Evolutionary conservation across 2,888 invertebrate species (phyloP).

Genomic region (Callimorpha dominula): DNA sequence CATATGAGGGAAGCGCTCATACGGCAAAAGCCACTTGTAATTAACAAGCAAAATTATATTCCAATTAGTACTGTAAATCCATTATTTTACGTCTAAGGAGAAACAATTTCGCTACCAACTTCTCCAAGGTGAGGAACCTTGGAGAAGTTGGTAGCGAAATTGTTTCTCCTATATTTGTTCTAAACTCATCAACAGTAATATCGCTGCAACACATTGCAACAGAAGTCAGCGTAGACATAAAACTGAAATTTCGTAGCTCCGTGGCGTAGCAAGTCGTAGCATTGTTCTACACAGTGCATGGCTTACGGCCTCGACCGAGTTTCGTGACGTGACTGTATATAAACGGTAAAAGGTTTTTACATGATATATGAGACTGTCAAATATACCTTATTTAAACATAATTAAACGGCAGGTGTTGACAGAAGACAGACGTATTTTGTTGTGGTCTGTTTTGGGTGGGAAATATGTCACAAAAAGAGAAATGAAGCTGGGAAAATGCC

Average conservation of each 20-base stretch:
- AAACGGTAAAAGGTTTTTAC: constrained; percentile 52
- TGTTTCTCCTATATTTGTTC: constrained; percentile 9
- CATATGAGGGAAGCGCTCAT: constrained; percentile 17
- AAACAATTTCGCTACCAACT: not conserved
- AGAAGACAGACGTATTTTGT: constrained; percentile 26
- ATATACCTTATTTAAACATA: constrained; percentile 39
- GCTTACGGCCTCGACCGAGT: constrained; percentile 61
- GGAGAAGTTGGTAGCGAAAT: too few species aligned
- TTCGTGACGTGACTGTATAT: constrained; percentile 56
- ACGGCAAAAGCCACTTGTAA: constrained; percentile 16
- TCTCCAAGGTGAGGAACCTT: too few species aligned
- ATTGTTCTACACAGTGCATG: constrained; percentile 57
- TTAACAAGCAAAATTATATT: constrained; percentile 14
- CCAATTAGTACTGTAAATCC: constrained; percentile 27
- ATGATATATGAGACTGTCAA: constrained; percentile 41
- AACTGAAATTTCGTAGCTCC: constrained; percentile 39
- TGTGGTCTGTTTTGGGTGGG: constrained; percentile 12
- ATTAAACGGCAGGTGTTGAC: constrained; percentile 42
- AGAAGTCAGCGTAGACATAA: constrained; percentile 18
- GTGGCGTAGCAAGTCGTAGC: constrained; percentile 36
- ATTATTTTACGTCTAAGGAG: constrained; percentile 25
- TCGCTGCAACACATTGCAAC: constrained; percentile 22
- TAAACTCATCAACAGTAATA: constrained; percentile 19
- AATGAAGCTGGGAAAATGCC: too few species aligned
- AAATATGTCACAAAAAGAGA: constrained; percentile 16